Percentiles rank a stretch among this genome's conserved stretches.
Conservation (phyloP, 1,140 invertebrate species). For the Dolichoris vasculosae region DNA sequence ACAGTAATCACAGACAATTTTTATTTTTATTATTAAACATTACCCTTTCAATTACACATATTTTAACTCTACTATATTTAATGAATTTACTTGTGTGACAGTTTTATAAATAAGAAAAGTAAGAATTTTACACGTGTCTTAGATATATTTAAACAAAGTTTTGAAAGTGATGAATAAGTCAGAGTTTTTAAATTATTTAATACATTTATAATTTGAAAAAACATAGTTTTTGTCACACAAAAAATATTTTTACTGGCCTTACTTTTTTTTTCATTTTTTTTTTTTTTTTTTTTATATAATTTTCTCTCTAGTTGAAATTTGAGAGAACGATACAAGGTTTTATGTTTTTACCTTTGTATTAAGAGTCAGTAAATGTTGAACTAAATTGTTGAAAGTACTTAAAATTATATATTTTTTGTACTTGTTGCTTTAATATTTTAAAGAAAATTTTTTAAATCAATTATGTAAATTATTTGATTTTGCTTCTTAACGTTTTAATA, state of each 20-base stretch:
- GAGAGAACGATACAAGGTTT: conserved; percentile 10
- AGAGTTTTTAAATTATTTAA: conserved; percentile 8
- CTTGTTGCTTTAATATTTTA: background rate
- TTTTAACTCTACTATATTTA: background rate
- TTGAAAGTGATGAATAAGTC: conserved; percentile 21
- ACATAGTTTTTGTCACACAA: conserved; percentile 14
- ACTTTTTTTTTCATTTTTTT: background rate
- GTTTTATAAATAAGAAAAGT: conserved; percentile 4
- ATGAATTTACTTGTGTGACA: conserved; percentile 18
- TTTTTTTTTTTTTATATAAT: too few relatives aligned
- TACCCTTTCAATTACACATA: conserved; percentile 15
- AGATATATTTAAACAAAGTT: background rate
- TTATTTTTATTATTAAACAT: conserved; percentile 17
- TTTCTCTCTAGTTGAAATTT: conserved; percentile 6
- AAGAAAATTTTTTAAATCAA: background rate
- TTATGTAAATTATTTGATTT: background rate
- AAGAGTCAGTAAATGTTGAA: conserved; percentile 5
- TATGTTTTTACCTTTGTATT: background rate
- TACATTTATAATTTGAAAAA: background rate
- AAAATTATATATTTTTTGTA: conserved; percentile 5
- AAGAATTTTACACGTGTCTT: background rate
- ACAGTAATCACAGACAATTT: conserved; percentile 46
- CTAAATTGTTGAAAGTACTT: conserved; percentile 23
- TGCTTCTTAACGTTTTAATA: background rate
- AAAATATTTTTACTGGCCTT: conserved; percentile 13